Conservation (phyloP, 2,888 invertebrate genomes). For the Dendrolimus houi region DNA sequence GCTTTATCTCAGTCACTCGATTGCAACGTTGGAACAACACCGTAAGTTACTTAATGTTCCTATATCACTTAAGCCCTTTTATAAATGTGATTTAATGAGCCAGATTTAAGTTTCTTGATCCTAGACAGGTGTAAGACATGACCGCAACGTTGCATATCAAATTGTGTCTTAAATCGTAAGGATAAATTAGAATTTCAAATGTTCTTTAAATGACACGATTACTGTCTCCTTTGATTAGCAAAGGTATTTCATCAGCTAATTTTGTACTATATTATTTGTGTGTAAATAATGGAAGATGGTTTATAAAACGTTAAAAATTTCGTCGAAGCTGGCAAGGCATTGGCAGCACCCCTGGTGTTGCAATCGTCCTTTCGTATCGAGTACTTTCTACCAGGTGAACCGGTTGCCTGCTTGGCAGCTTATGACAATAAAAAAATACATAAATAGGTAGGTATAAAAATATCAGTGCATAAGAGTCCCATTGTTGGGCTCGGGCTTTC, state of each 20-base stretch:
- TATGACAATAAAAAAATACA: no score
- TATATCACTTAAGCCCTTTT: constrained; percentile 42
- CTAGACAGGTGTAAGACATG: constrained; percentile 58
- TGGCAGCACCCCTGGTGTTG: no score
- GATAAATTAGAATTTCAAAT: constrained; percentile 33
- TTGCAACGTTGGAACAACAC: constrained; percentile 48
- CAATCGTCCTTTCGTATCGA: no score
- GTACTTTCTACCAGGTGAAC: no score
- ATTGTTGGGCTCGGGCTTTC: no score
- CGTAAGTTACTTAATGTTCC: constrained; percentile 34
- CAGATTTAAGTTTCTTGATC: constrained; percentile 62
- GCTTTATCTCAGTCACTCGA: constrained; percentile 53
- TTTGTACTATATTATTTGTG: neutral
- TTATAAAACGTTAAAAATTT: no score
- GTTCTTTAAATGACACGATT: constrained; percentile 12
- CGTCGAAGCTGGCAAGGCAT: no score
- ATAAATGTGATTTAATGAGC: constrained; percentile 37
- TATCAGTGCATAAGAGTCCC: no score
- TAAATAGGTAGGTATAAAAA: no score
- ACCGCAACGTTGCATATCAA: constrained; percentile 21
- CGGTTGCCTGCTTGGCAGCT: no score
- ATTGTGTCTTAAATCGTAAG: constrained; percentile 23
- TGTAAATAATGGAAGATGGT: no score
- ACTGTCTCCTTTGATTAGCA: neutral
- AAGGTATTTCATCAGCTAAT: neutral